Conservation (phyloP, 2,113 vertebrate species). For the Laterallus jamaicensis region DNA sequence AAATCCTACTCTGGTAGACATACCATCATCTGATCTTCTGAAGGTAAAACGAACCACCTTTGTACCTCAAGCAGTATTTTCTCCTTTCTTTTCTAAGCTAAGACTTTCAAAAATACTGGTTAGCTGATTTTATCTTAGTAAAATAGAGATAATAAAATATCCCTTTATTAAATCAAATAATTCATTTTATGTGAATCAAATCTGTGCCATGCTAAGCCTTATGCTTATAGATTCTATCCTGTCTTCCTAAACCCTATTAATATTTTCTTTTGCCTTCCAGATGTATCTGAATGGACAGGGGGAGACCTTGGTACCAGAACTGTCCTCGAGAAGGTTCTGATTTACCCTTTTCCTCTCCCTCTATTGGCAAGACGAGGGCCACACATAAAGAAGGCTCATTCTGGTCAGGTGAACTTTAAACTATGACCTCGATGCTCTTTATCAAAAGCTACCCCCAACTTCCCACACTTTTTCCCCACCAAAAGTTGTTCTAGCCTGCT, state of each 20-base stretch:
- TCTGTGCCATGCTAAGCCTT: background rate
- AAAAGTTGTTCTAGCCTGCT: background rate
- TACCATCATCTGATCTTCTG: constrained; percentile 66
- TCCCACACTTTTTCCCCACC: fast-evolving
- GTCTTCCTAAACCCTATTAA: background rate
- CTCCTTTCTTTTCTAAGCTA: background rate
- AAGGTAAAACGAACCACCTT: constrained; percentile 74
- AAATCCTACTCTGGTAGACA: constrained; percentile 36
- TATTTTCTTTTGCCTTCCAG: constrained; percentile 47
- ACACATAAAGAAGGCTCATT: no score
- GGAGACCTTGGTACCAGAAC: background rate
- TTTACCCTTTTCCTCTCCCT: background rate
- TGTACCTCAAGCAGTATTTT: background rate
- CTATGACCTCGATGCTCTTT: background rate
- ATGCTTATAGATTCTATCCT: background rate
- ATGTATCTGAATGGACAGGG: constrained; percentile 55
- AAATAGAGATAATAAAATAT: background rate
- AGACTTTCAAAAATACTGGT: background rate
- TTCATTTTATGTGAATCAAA: background rate
- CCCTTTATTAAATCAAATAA: background rate
- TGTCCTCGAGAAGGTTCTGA: background rate
- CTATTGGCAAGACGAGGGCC: background rate
- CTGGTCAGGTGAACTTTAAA: background rate
- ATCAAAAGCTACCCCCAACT: background rate
- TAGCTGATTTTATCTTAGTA: background rate